Conservation (phyloP, 1,140 invertebrate species). For the Lepidurus couesii region DNA sequence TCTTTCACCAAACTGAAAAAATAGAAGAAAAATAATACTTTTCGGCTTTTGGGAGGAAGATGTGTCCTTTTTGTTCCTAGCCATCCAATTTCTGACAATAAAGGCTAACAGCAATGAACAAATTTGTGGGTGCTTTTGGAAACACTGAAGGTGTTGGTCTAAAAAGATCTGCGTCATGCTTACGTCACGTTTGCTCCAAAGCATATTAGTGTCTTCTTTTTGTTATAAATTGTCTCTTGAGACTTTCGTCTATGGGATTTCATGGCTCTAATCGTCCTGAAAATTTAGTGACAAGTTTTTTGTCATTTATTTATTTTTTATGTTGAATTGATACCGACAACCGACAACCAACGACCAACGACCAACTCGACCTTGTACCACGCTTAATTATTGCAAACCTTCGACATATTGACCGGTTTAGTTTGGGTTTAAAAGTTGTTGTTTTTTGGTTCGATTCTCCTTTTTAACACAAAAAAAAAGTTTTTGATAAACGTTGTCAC, state of each 20-base stretch:
- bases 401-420: too few relatives aligned
- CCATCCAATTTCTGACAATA: conserved; percentile 4
- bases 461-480: neutral
- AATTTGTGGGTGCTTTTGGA: conserved; percentile 13
- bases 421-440: neutral
- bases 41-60: neutral
- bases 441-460: neutral
- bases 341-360: too few relatives aligned
- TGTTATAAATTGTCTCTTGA: neutral
- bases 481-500: neutral
- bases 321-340: too few relatives aligned
- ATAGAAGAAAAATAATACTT: too few relatives aligned
- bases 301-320: too few relatives aligned
- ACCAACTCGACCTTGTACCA: too few relatives aligned
- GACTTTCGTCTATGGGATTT: neutral
- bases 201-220: neutral
- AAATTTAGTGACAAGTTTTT: too few relatives aligned
- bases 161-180: conserved; percentile 7
- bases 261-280: neutral
- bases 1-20: too few relatives aligned
- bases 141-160: neutral
- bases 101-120: neutral
- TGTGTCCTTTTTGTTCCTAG: neutral
- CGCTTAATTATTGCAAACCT: too few relatives aligned
- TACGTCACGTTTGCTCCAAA: conserved; percentile 4